Percentiles rank a stretch among this genome's conserved stretches.
Conservation (phyloP, 2,113 vertebrate genomes). For the Acrocephalus arundinaceus region DNA sequence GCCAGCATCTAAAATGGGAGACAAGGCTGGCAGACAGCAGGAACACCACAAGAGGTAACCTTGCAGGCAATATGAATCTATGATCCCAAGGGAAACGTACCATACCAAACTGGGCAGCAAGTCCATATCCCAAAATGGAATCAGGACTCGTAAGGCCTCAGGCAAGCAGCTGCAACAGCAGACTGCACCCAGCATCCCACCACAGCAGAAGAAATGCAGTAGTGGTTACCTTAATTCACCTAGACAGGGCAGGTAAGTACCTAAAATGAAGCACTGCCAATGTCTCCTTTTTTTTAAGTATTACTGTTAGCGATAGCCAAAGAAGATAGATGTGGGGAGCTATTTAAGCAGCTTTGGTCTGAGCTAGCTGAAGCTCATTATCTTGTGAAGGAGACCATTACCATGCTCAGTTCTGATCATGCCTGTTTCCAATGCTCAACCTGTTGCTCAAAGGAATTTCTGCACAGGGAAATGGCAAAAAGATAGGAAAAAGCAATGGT, state of each 20-base stretch:
- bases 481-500: accelerated
- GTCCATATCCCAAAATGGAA: accelerated
- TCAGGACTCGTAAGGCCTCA: neutral
- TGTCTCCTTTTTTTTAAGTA: neutral
- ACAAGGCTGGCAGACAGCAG: neutral
- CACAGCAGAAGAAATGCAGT: neutral
- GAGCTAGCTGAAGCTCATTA: neutral
- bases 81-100: neutral
- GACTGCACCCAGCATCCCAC: neutral
- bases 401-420: neutral
- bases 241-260: neutral
- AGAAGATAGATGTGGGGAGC: neutral
- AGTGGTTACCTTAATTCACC: neutral
- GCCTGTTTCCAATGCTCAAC: accelerated
- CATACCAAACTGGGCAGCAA: neutral
- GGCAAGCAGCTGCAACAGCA: neutral
- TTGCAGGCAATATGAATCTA: neutral
- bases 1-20: neutral
- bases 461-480: neutral
- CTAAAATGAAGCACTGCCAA: neutral
- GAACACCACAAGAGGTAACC: neutral
- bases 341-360: neutral
- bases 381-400: neutral
- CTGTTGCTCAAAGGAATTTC: neutral
- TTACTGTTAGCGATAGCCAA: neutral